These are phyloP conservation scores for Gisinianus flammeolus DNA, from an alignment of 2,888 invertebrate species.

Conservation along the genomic window DNA sequence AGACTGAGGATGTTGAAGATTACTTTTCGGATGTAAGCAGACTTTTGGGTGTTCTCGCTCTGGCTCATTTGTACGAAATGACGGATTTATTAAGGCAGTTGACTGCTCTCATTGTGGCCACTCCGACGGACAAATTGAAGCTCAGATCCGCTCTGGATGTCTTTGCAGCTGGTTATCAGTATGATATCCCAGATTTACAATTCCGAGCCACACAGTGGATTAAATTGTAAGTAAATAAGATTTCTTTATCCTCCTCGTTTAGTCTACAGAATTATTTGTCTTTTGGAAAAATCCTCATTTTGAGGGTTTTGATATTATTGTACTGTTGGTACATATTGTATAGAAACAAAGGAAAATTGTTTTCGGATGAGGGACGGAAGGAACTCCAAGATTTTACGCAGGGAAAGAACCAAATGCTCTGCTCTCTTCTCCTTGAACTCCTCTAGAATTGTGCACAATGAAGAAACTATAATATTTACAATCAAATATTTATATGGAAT, in stretches of 20 bases:
- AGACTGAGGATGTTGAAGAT: background rate
- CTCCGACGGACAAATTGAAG: conserved; percentile 8
- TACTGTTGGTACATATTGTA: background rate
- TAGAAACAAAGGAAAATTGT: background rate
- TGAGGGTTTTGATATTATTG: too few species aligned
- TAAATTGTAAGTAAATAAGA: conserved; percentile 1
- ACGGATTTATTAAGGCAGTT: conserved; percentile 1
- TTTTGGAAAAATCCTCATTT: too few species aligned
- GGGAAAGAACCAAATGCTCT: background rate
- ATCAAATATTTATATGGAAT: too few species aligned
- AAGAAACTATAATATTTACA: too few species aligned
- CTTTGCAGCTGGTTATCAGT: conserved; percentile 16
- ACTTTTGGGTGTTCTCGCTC: background rate
- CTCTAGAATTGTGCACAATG: too few species aligned
- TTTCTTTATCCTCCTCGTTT: background rate
- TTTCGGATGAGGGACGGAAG: background rate
- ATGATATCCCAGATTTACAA: conserved; percentile 21
- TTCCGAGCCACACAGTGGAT: conserved; percentile 21
- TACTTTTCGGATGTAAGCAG: background rate
- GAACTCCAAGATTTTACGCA: background rate
- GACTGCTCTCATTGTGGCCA: background rate
- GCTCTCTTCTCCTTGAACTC: background rate
- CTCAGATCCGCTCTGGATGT: conserved; percentile 19
- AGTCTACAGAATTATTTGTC: background rate
- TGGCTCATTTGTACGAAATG: conserved; percentile 32